A percentile compares a stretch with the other conserved stretches of the same genome.
Evolutionary conservation across 1,140 invertebrate genomes (phyloP).

Genomic region (Colletes latitarsis): DNA sequence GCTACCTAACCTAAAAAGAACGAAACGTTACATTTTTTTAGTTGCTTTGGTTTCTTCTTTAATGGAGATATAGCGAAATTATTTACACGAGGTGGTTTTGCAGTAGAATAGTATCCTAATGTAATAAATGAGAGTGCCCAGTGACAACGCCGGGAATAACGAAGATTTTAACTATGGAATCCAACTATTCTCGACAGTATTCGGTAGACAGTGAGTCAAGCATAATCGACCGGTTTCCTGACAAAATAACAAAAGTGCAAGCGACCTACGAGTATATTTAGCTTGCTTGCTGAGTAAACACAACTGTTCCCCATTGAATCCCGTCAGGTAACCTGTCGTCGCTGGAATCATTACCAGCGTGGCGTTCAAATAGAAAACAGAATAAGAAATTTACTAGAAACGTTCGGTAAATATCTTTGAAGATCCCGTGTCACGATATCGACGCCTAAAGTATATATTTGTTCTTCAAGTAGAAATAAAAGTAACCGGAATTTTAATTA

Average conservation of each 20-base stretch:
- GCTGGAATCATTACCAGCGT: not conserved
- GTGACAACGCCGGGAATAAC: no score
- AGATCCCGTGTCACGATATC: no score
- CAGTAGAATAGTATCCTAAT: no score
- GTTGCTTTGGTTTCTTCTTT: no score
- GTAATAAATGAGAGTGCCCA: no score
- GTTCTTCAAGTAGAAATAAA: no score
- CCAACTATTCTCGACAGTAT: not conserved
- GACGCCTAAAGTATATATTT: no score
- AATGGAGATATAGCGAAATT: no score
- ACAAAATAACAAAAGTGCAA: conserved; percentile 26
- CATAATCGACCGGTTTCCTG: not conserved
- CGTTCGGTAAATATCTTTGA: not conserved
- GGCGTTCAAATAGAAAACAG: not conserved
- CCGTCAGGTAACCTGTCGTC: conserved; percentile 21
- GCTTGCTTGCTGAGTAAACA: conserved; percentile 27
- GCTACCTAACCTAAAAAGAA: conserved; percentile 10
- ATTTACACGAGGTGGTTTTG: no score
- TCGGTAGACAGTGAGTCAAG: not conserved
- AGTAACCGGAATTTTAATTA: no score
- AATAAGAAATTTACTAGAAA: not conserved
- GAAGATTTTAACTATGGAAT: not conserved
- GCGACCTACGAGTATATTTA: conserved; percentile 29
- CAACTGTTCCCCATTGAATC: not conserved
- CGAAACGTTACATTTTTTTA: not conserved